Percentiles rank a stretch among this genome's conserved stretches.
phyloP scores from a whole-genome alignment of 1,140 invertebrate genomes.

The Temnothorax longispinosus region DNA sequence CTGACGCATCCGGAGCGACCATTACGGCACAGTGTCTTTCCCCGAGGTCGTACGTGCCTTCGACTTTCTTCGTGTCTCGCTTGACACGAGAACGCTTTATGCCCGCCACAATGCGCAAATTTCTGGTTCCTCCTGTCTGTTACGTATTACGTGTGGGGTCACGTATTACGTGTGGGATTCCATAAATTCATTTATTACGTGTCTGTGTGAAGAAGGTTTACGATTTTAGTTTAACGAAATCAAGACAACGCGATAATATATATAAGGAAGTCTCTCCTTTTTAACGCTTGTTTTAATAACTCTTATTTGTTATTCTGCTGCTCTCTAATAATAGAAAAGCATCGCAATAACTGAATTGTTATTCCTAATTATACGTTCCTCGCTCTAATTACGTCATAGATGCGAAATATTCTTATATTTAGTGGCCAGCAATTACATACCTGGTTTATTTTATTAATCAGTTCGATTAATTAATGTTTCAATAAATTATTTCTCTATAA shows the following conservation, averaged over 20 bases:
- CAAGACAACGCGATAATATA: slow-evolving; percentile 3
- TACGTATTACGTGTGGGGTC: not conserved
- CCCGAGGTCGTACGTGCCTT: slow-evolving; percentile 64
- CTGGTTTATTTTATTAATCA: not conserved
- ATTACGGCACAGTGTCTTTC: slow-evolving; percentile 54
- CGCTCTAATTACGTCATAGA: not conserved
- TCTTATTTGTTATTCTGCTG: not conserved
- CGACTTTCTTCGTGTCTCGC: slow-evolving; percentile 51
- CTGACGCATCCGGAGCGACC: slow-evolving; percentile 62
- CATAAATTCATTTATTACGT: slow-evolving; percentile 41
- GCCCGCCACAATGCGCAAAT: slow-evolving; percentile 41
- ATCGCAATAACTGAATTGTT: not conserved
- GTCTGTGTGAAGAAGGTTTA: slow-evolving; percentile 11
- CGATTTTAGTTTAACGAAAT: slow-evolving; percentile 31
- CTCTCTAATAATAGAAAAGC: not conserved
- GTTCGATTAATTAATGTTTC: not conserved
- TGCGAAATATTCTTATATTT: slow-evolving; percentile 4
- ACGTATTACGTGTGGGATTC: slow-evolving; percentile 32
- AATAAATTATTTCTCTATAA: not conserved
- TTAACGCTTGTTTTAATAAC: not conserved
- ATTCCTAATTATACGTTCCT: not conserved
- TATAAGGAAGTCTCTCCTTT: not conserved
- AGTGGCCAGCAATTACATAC: not conserved
- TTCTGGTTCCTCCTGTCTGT: slow-evolving; percentile 33
- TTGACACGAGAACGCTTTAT: slow-evolving; percentile 42